Conservation (phyloP, 2,888 invertebrate species). For the Drosophila neutralis region DNA sequence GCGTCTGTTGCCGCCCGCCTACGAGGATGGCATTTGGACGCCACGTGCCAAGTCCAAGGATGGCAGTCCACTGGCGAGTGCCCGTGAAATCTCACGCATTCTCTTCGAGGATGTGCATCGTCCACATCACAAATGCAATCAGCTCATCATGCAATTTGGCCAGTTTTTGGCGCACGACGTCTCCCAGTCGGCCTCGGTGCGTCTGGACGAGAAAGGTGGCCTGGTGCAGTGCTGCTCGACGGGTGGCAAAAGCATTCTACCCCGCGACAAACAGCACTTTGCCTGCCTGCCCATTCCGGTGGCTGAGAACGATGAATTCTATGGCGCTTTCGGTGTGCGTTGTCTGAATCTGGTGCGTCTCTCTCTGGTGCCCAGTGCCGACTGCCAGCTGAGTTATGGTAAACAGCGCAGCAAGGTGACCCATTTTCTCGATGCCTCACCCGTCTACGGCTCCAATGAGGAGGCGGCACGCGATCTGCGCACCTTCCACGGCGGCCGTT, state of each 20-base stretch:
- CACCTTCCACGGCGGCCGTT: slow-evolving; percentile 87
- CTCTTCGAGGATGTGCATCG: slow-evolving; percentile 87
- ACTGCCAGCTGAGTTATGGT: slow-evolving; percentile 89
- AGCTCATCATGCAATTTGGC: slow-evolving; percentile 92
- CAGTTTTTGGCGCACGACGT: slow-evolving; percentile 92
- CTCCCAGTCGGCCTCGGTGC: slow-evolving; percentile 89
- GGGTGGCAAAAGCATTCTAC: slow-evolving; percentile 86
- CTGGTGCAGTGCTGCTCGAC: slow-evolving; percentile 90
- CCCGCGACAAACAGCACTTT: slow-evolving; percentile 86
- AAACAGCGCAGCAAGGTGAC: slow-evolving; percentile 89
- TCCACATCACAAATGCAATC: slow-evolving; percentile 87
- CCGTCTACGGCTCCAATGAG: slow-evolving; percentile 89
- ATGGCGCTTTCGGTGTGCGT: slow-evolving; percentile 86
- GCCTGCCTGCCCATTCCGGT: slow-evolving; percentile 89
- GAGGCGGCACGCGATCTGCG: slow-evolving; percentile 87
- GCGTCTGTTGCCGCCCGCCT: slow-evolving; percentile 88
- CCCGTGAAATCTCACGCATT: slow-evolving; percentile 88
- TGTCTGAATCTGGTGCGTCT: slow-evolving; percentile 91
- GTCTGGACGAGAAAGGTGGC: slow-evolving; percentile 87
- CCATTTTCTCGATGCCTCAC: slow-evolving; percentile 90
- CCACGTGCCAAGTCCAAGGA: slow-evolving; percentile 81
- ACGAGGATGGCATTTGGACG: slow-evolving; percentile 87
- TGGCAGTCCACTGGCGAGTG: slow-evolving; percentile 87
- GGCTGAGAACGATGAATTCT: slow-evolving; percentile 87
- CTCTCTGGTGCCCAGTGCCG: slow-evolving; percentile 88